Evolutionary conservation across 2,888 invertebrate species (phyloP).

Genomic region (Trissoscelio sp.): DNA sequence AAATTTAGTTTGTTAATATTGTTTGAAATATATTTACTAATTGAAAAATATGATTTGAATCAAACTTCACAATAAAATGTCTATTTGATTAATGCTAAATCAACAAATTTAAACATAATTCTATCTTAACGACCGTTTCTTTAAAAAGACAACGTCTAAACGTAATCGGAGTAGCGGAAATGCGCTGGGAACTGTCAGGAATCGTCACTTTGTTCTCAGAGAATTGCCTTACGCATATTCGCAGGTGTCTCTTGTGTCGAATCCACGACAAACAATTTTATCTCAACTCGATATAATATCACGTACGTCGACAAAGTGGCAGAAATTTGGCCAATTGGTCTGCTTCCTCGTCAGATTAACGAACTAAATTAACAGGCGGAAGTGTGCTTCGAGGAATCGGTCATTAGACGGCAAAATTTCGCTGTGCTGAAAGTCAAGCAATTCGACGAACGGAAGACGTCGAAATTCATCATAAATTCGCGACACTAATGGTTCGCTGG

Average conservation of each 20-base stretch:
- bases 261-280: conserved; percentile 42
- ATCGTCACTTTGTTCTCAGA: conserved; percentile 64
- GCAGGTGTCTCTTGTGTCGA: conserved; percentile 43
- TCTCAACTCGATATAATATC: conserved; percentile 38
- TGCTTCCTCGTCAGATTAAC: conserved; percentile 41
- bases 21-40: too few species aligned
- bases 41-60: too few species aligned
- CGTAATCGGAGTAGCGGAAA: conserved; percentile 65
- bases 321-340: conserved; percentile 25
- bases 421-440: conserved; percentile 36
- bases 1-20: too few species aligned
- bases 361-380: conserved; percentile 21
- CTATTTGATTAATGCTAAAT: too few species aligned
- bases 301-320: conserved; percentile 35
- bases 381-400: conserved; percentile 17
- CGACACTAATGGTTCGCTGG: conserved; percentile 2
- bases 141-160: conserved; percentile 28
- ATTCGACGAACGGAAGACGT: conserved; percentile 43
- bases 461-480: neutral
- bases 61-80: too few species aligned
- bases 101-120: neutral
- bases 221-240: conserved; percentile 64
- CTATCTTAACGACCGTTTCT: conserved; percentile 7
- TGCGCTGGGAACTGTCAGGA: conserved; percentile 55
- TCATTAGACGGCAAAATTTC: conserved; percentile 38